A percentile compares a stretch with the other conserved stretches of the same genome.
phyloP scores from a whole-genome alignment of 64 coral and sea anemone species.

The Stylophora pistillata region DNA sequence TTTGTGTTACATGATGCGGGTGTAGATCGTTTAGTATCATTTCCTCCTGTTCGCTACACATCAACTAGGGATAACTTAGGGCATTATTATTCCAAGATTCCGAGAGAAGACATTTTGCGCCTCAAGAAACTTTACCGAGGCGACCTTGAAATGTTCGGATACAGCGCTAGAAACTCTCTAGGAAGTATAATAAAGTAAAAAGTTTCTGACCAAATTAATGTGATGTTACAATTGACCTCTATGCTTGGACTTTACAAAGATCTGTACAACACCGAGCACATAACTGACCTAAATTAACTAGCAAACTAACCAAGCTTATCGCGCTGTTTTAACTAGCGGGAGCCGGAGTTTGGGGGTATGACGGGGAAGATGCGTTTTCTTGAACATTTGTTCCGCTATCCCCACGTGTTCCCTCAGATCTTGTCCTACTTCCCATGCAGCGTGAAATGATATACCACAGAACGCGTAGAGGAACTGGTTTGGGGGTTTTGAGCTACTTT shows the following conservation, averaged over 20 bases:
- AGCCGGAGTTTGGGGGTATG: no score
- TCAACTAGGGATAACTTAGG: neutral
- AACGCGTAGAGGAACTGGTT: no score
- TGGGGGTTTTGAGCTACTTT: no score
- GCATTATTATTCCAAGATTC: constrained; percentile 7
- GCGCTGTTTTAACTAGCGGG: no score
- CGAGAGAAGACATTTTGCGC: neutral
- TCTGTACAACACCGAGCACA: no score
- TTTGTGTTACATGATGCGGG: neutral
- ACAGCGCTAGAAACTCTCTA: neutral
- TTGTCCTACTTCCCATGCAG: no score
- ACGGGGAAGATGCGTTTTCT: no score
- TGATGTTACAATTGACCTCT: neutral
- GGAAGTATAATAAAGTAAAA: neutral
- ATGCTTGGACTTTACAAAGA: neutral
- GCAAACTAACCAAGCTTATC: no score
- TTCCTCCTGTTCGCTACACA: constrained; percentile 14
- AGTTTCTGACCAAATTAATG: neutral
- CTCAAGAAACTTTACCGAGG: neutral
- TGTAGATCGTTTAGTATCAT: neutral
- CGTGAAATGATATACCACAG: no score
- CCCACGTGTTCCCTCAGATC: no score
- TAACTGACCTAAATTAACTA: no score
- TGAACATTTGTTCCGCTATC: no score
- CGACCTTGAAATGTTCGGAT: constrained; percentile 48